A percentile compares a stretch with the other conserved stretches of the same genome.
These are phyloP conservation scores for Euclidia mi DNA, from an alignment of 2,888 invertebrate species.

Conservation along the genomic window DNA sequence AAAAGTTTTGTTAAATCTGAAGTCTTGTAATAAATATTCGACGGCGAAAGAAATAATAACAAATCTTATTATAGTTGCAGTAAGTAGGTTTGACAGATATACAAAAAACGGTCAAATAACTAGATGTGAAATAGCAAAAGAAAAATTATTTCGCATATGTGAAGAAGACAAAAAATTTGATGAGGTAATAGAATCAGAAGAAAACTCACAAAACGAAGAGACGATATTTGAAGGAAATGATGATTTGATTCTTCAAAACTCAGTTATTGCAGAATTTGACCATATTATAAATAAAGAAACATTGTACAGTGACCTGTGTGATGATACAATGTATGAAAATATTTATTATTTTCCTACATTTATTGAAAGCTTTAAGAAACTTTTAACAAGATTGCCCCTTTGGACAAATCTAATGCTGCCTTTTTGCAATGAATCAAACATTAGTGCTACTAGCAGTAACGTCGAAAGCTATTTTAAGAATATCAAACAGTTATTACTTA, in stretches of 20 bases:
- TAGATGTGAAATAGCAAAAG: constrained; percentile 26
- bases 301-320: constrained; percentile 21
- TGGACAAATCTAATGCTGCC: constrained; percentile 12
- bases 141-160: too few species aligned
- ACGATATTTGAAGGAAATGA: constrained; percentile 4
- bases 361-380: constrained; percentile 8
- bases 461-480: constrained; percentile 26
- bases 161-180: too few species aligned
- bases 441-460: constrained; percentile 11
- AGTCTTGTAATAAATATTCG: constrained; percentile 14
- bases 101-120: constrained; percentile 13
- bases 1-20: constrained; percentile 15
- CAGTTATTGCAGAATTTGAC: background rate
- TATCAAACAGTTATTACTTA: constrained; percentile 17
- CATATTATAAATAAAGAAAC: constrained; percentile 12
- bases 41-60: constrained; percentile 17
- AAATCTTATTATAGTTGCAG: constrained; percentile 21
- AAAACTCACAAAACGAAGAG: constrained; percentile 11
- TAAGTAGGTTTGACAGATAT: constrained; percentile 21
- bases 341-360: constrained; percentile 15
- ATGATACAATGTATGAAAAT: constrained; percentile 18
- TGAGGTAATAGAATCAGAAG: constrained; percentile 9
- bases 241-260: background rate
- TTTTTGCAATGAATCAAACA: background rate
- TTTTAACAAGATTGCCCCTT: constrained; percentile 3